Evolutionary conservation across 37 sponge, comb jelly and placozoan genomes (phyloP), one percentile per base, ranked within the genome.

Genomic region (Corticium candelabrum): DNA sequence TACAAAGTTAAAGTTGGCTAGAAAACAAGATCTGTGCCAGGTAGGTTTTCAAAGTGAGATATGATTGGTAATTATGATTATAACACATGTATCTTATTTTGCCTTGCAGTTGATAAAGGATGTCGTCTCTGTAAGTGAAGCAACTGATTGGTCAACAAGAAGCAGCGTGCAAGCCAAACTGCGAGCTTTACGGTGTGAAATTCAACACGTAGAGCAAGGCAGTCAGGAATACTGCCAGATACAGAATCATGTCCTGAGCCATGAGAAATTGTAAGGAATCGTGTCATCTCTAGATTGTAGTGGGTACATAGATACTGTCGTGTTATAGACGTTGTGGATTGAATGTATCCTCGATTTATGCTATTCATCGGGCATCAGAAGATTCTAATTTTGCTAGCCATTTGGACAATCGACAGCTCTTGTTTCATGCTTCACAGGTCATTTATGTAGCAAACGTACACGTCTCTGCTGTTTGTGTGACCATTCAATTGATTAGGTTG

Each of bases 1-100:
- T 74, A 82, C 62, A 70, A 81, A 84, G 76, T 83, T 76, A 35
- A 11, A 72, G 73, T 76, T 94, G 15, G 84, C 91, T 31, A 71
- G 88, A 75, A 88, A 87, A 68, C 95, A 90, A 41, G 91, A 94
- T 50, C 80, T 94, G 41, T 94, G 95, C 68, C 95, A 94, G 80
- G 89, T 89, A 62, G 69, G 77, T 1, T 40, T 2, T 21, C 56
- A 11, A 5, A 43, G 5, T 21, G 56, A 11, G 56, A 21, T 43
- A 21, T 43, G 56, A 43, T 5, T 43, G 5, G 5, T 43, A 11
- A 5, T 43, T 43, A 43, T 43, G 56, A 5, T 21, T 11, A 11
- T 43, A 43, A 21, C 56, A 43, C 11, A 21, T 21, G 11, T 21
- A 11, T 43, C 11, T 11, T 43, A 11, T 43, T 43, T 43, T 43